phyloP scores from a whole-genome alignment of 2,113 vertebrate genomes.

The Clarias macrocephalus region DNA sequence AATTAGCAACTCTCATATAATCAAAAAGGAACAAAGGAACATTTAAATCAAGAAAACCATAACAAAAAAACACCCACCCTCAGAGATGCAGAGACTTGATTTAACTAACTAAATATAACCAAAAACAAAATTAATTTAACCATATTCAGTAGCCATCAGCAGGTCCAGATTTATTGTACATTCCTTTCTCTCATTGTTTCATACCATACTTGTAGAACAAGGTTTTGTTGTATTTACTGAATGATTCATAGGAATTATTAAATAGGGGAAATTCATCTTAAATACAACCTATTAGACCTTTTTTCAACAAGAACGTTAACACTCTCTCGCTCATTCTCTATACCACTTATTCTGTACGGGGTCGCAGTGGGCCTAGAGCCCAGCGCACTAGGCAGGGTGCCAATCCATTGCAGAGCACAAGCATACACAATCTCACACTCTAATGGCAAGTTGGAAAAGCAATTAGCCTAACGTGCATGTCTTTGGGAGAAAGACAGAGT shows the following conservation, averaged over 20 bases:
- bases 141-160: neutral
- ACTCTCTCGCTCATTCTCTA: neutral
- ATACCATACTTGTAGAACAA: neutral
- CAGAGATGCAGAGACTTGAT: slow-evolving; percentile 56
- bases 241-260: neutral
- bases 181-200: neutral
- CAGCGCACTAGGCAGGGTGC: too few relatives aligned
- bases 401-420: too few relatives aligned
- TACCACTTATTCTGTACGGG: too few relatives aligned
- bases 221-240: neutral
- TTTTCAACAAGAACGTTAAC: neutral
- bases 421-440: too few relatives aligned
- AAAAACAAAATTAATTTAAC: neutral
- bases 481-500: too few relatives aligned
- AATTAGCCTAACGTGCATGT: too few relatives aligned
- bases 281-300: neutral
- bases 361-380: too few relatives aligned
- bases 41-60: slow-evolving; percentile 56
- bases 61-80: slow-evolving; percentile 47
- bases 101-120: neutral
- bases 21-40: slow-evolving; percentile 60
- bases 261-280: neutral
- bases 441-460: too few relatives aligned
- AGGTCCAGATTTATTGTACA: neutral
- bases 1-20: slow-evolving; percentile 53